phyloP scores from a whole-genome alignment of 23 tunicate genomes.

The Phallusia fumigata region DNA sequence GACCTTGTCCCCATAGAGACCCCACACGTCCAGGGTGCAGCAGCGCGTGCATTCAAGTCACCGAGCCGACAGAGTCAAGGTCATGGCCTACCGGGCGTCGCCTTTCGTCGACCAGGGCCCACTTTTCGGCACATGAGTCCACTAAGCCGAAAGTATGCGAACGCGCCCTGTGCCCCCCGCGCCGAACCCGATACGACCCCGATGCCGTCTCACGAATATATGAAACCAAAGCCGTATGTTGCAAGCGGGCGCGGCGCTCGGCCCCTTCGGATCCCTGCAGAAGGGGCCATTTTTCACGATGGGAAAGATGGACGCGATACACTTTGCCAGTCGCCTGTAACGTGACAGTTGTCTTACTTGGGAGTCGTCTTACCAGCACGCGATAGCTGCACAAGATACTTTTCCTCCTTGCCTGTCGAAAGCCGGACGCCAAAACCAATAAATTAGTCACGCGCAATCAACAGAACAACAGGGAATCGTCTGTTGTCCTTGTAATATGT shows the following conservation, averaged over 20 bases:
- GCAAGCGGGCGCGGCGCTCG: neutral
- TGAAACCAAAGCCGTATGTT: neutral
- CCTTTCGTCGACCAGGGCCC: neutral
- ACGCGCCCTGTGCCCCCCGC: neutral
- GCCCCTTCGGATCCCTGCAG: neutral
- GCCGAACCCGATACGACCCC: neutral
- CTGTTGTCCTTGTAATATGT: too few species aligned
- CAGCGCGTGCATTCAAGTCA: neutral
- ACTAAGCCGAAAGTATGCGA: slow-evolving; percentile 1
- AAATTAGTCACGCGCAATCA: slow-evolving; percentile 3
- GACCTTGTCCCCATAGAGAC: neutral
- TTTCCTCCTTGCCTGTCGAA: neutral
- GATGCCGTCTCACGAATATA: neutral
- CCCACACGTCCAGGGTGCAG: neutral
- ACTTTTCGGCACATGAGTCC: slow-evolving; percentile 6
- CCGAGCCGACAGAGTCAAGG: neutral
- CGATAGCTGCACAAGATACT: neutral
- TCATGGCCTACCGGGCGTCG: neutral
- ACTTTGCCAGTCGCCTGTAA: slow-evolving; percentile 14
- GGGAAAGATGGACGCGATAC: slow-evolving; percentile 5
- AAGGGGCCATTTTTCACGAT: neutral
- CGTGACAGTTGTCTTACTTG: neutral
- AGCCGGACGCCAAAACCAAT: neutral
- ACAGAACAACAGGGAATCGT: too few species aligned
- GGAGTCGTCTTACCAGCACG: neutral